Conservation (phyloP, 2,888 invertebrate genomes). For the Drosophila melanocephala region DNA sequence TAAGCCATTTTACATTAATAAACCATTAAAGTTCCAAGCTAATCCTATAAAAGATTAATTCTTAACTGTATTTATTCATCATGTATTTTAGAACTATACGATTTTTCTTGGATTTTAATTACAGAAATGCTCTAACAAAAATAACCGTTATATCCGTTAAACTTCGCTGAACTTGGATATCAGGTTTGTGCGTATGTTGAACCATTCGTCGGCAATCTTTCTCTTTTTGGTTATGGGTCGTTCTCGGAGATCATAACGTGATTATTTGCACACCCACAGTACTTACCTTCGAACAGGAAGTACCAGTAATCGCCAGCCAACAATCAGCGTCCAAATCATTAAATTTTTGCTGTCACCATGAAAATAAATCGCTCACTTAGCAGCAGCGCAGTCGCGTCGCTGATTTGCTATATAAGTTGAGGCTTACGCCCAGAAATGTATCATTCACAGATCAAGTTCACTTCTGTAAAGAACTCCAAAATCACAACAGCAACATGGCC, state of each 20-base stretch:
- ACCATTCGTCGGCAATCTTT: conserved; percentile 52
- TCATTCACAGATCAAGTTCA: conserved; percentile 76
- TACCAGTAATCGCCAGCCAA: conserved; percentile 55
- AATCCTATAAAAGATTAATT: background rate
- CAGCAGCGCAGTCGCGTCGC: conserved; percentile 44
- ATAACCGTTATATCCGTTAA: conserved; percentile 48
- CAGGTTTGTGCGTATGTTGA: conserved; percentile 1
- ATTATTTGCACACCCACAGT: conserved; percentile 70
- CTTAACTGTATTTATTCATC: background rate
- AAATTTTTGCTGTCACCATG: conserved; percentile 73
- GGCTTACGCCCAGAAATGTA: conserved; percentile 67
- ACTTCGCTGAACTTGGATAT: conserved; percentile 27
- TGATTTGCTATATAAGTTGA: conserved; percentile 76
- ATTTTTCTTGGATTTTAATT: conserved; percentile 13
- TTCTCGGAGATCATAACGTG: conserved; percentile 30
- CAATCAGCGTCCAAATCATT: conserved; percentile 61
- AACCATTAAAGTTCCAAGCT: background rate
- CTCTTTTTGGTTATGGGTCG: conserved; percentile 55
- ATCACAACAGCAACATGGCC: conserved; percentile 72
- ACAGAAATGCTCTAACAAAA: conserved; percentile 6
- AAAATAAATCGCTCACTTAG: conserved; percentile 56
- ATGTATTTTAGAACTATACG: too few species aligned
- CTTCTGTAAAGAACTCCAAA: conserved; percentile 76
- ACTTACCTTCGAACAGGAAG: conserved; percentile 75
- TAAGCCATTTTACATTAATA: background rate